These are phyloP conservation scores for Copidosoma floridanum DNA, from an alignment of 1,140 invertebrate species.

Conservation along the genomic window DNA sequence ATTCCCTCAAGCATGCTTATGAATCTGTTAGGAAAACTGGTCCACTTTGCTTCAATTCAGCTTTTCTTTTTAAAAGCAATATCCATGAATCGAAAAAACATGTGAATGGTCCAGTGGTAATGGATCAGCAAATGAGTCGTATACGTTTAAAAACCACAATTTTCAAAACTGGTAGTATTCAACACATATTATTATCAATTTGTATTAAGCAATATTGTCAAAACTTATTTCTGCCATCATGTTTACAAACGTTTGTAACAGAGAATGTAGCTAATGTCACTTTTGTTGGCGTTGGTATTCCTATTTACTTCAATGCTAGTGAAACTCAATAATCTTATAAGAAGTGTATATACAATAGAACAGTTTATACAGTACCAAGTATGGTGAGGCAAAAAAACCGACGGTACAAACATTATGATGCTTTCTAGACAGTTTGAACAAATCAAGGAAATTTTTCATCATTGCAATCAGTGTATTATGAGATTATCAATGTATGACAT, in stretches of 20 bases:
- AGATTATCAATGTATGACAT: too few relatives aligned
- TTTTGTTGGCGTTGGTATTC: background rate
- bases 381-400: background rate
- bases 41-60: conserved; percentile 12
- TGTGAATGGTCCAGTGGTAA: conserved; percentile 12
- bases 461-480: too few relatives aligned
- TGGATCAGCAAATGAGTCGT: conserved; percentile 17
- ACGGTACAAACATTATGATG: too few relatives aligned
- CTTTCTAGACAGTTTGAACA: too few relatives aligned
- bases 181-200: conserved; percentile 16
- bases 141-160: conserved; percentile 1
- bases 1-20: conserved; percentile 10
- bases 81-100: conserved; percentile 6
- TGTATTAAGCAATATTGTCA: background rate
- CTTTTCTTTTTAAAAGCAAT: too few relatives aligned
- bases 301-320: background rate
- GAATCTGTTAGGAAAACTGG: conserved; percentile 19
- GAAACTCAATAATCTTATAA: background rate
- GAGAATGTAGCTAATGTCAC: background rate
- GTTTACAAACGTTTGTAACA: background rate
- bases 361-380: conserved; percentile 1
- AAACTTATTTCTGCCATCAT: background rate
- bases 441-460: too few relatives aligned
- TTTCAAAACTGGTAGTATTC: conserved; percentile 15
- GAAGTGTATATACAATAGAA: background rate